Conservation (phyloP, 2,888 invertebrate genomes). For the Eristalis pertinax region DNA sequence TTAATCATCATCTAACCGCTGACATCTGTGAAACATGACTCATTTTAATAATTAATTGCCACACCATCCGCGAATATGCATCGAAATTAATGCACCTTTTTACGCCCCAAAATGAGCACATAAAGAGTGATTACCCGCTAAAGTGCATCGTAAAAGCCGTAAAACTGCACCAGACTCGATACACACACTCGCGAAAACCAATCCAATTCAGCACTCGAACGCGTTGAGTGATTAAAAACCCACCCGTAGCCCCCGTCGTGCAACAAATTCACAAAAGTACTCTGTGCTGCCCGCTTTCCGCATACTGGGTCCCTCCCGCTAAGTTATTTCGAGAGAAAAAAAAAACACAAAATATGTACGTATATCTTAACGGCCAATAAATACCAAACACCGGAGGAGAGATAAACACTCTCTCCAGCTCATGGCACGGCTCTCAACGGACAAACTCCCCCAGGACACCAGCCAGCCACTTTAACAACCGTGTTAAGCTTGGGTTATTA, state of each 20-base stretch:
- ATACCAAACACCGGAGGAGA: constrained; percentile 49
- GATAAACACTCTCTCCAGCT: constrained; percentile 35
- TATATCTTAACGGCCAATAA: constrained; percentile 48
- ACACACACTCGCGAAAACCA: constrained; percentile 28
- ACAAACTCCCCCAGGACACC: not conserved
- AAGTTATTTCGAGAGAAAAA: not conserved
- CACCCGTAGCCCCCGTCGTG: constrained; percentile 18
- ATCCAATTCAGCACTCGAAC: constrained; percentile 8
- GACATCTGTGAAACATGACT: constrained; percentile 1
- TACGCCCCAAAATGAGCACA: constrained; percentile 11
- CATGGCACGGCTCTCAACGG: not conserved
- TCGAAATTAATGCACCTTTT: constrained; percentile 37
- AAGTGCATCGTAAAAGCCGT: constrained; percentile 63
- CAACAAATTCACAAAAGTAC: constrained; percentile 45
- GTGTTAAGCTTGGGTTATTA: constrained; percentile 60
- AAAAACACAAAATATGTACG: not conserved
- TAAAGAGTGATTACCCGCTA: constrained; percentile 52
- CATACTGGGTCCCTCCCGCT: too few species aligned
- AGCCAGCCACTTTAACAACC: constrained; percentile 32
- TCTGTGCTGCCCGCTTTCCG: not conserved
- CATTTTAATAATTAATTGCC: constrained; percentile 40
- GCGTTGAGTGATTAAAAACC: not conserved
- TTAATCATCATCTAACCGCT: constrained; percentile 1
- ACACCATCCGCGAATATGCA: not conserved
- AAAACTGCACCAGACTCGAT: constrained; percentile 51